Evolutionary conservation across 2,888 invertebrate species (phyloP).

Genomic region (Dicyrtomina minuta): DNA sequence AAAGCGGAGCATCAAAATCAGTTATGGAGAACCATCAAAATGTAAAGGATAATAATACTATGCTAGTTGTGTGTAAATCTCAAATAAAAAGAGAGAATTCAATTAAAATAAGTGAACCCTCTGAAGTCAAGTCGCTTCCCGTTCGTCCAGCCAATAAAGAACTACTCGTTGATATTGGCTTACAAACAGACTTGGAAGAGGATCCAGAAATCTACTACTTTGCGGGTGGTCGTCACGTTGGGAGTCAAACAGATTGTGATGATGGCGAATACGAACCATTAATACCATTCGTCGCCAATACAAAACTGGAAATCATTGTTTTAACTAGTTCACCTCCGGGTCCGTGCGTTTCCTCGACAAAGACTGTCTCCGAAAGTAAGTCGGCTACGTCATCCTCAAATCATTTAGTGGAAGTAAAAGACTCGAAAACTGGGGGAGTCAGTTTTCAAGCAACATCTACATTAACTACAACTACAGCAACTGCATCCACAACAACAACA

Average conservation of each 20-base stretch:
- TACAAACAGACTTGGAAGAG: conserved; percentile 50
- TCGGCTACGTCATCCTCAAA: no score
- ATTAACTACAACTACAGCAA: no score
- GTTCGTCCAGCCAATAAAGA: neutral
- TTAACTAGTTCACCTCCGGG: conserved; percentile 24
- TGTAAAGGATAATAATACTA: no score
- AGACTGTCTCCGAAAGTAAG: no score
- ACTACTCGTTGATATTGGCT: conserved; percentile 28
- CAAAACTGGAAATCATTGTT: conserved; percentile 48
- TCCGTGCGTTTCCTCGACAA: neutral
- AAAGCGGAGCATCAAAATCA: no score
- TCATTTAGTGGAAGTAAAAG: neutral
- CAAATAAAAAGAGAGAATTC: neutral
- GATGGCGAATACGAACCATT: conserved; percentile 48
- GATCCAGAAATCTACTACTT: conserved; percentile 52
- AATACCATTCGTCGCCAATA: conserved; percentile 34
- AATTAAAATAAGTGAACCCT: neutral
- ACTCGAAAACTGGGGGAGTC: neutral
- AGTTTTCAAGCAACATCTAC: no score
- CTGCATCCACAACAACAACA: no score
- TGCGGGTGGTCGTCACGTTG: conserved; percentile 49
- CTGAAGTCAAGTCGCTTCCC: neutral
- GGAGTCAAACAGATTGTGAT: conserved; percentile 47
- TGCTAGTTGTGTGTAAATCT: neutral
- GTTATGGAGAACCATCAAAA: no score